A percentile compares a stretch with the other conserved stretches of the same genome.
Evolutionary conservation across 1,140 invertebrate species (phyloP).

Genomic region (Argopecten irradians): DNA sequence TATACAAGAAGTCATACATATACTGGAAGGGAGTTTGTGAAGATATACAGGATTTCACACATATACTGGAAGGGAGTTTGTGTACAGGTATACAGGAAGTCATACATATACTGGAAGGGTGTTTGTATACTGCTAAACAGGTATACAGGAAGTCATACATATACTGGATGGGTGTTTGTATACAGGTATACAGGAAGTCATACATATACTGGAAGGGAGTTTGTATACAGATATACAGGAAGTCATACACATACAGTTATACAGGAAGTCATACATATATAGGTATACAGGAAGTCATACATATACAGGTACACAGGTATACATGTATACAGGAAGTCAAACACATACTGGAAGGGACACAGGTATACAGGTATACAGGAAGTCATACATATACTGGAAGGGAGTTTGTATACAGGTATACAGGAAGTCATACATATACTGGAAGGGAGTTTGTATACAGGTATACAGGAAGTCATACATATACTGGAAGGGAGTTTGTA

Average conservation of each 20-base stretch:
- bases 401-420: too few species aligned
- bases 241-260: neutral
- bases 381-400: neutral
- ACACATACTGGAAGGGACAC: too few species aligned
- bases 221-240: too few species aligned
- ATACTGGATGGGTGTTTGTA: neutral
- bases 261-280: neutral
- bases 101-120: neutral
- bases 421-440: neutral
- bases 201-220: constrained; percentile 82
- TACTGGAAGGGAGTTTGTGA: too few species aligned
- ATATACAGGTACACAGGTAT: neutral
- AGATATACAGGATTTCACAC: neutral
- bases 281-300: neutral
- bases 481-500: neutral
- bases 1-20: constrained; percentile 80
- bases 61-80: neutral
- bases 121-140: too few species aligned
- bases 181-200: constrained; percentile 81
- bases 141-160: too few species aligned
- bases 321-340: constrained; percentile 81
- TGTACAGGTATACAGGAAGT: too few species aligned
- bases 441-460: neutral
- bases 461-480: too few species aligned
- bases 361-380: neutral